Base-by-base conservation (phyloP, 92 coral and sea anemone genomes). In the Isaurus tuberculatus region DNA sequence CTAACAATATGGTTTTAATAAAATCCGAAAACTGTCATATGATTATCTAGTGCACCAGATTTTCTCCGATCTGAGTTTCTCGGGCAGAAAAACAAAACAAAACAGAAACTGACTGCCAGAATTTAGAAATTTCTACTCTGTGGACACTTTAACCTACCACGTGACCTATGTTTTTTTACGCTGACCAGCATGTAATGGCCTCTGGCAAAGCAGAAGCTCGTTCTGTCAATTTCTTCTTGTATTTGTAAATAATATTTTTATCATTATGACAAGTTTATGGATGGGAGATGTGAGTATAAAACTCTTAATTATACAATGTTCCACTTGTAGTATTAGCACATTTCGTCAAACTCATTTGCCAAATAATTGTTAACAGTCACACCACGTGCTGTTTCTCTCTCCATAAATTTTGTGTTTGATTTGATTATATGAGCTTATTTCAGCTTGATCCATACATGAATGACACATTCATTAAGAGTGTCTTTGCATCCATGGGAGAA, bases 401-500 rank as follows among this genome's bases (percentile, higher is more conserved):
- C 15, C 17, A 75, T 5, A 15, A 20, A 14, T n/a, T 19, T 53
- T 25, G 32, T 22, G 46, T 57, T 19, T 32, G 19, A 5, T 27
- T 30, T 34, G 5, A 15, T 20, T 9, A 8, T 37, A 37, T 2
- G 46, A 33, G 25, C 40, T 19, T 30, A 4, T 49, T 44, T 30
- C 42, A 95, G 98, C 91, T 95, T 22, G 98, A 95, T 68, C 69
- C 88, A 6, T 93, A 93, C 86, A 91, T 93, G 97, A 93, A 95
- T 78, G 98, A 95, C 75, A 73, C 87, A 15, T 95, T 93, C 75
- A 89, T 95, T 48, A 91, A 89, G 28, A 92, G 91, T 86, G 98
- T 98, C 13, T 95, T 93, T 87, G 98, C 98, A 29, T 90, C 98
- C 8, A 94, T 94, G 95, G 98, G 98, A 8, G 98, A 95, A 69